Conservation (phyloP, 2,113 vertebrate genomes). For the Eulemur rufifrons region DNA sequence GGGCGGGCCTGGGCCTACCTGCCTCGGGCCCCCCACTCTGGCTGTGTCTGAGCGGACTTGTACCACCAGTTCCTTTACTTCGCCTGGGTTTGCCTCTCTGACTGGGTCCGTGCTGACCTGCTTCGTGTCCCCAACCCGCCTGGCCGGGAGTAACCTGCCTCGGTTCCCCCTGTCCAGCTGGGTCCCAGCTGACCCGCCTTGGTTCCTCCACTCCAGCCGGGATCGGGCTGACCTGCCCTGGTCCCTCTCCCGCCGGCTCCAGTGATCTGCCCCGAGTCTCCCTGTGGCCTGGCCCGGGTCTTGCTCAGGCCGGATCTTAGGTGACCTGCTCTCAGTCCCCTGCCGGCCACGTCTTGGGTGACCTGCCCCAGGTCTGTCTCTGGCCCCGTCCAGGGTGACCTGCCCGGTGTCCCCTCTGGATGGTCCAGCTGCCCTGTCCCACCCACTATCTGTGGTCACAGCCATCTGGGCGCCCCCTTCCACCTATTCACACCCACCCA, state of each 20-base stretch:
- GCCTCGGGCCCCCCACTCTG: not conserved
- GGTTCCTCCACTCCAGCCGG: not conserved
- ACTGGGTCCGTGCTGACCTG: not conserved
- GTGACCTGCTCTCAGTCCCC: not conserved
- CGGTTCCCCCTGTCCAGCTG: not conserved
- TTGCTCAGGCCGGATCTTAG: not conserved
- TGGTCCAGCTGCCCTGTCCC: not conserved
- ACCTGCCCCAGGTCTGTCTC: not conserved
- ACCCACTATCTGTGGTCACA: not conserved
- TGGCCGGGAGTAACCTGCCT: not conserved
- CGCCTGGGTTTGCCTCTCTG: no score
- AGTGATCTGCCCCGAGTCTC: not conserved
- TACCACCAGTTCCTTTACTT: not conserved
- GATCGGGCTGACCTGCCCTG: no score
- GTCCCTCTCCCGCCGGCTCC: no score
- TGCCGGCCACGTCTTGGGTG: not conserved
- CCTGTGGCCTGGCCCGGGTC: not conserved
- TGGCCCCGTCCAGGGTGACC: not conserved
- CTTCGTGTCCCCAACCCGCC: no score
- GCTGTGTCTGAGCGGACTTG: not conserved
- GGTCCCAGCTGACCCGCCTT: not conserved
- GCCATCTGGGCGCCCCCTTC: not conserved
- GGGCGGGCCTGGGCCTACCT: not conserved
- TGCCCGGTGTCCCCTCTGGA: not conserved
- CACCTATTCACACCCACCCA: fast-evolving